Percentiles rank a stretch among this genome's conserved stretches.
These are phyloP conservation scores for Sceloporus undulatus DNA, from an alignment of 2,113 vertebrate genomes.

Conservation along the genomic window DNA sequence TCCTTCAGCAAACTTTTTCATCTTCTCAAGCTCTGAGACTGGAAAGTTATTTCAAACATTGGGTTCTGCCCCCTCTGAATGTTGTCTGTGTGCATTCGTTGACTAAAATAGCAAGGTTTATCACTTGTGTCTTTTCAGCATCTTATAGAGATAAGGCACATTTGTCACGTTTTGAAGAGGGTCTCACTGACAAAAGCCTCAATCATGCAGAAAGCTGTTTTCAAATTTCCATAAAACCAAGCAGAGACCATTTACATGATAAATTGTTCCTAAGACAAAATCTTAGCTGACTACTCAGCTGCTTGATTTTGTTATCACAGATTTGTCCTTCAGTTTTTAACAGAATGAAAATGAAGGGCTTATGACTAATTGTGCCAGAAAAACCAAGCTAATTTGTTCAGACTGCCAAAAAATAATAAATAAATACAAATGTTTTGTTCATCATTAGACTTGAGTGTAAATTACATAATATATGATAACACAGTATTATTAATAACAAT, in stretches of 20 bases:
- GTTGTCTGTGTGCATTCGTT: slow-evolving; percentile 35
- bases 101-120: slow-evolving; percentile 66
- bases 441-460: slow-evolving; percentile 62
- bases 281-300: slow-evolving; percentile 81
- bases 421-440: slow-evolving; percentile 37
- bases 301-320: slow-evolving; percentile 81
- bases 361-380: slow-evolving; percentile 79
- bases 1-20: slow-evolving; percentile 26
- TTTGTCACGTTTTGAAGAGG: slow-evolving; percentile 82
- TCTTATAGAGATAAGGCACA: slow-evolving; percentile 80
- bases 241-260: slow-evolving; percentile 90
- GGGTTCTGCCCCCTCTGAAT: slow-evolving; percentile 30
- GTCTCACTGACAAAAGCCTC: slow-evolving; percentile 85
- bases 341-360: slow-evolving; percentile 80
- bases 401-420: slow-evolving; percentile 54
- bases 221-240: slow-evolving; percentile 89
- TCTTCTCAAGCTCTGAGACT: slow-evolving; percentile 1
- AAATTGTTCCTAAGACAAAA: slow-evolving; percentile 86
- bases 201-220: slow-evolving; percentile 91
- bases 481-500: slow-evolving; percentile 68
- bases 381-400: slow-evolving; percentile 79
- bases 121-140: slow-evolving; percentile 56
- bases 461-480: slow-evolving; percentile 62
- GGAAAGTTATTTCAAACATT: slow-evolving; percentile 45
- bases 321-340: slow-evolving; percentile 82